Percentiles rank a stretch among this genome's conserved stretches.
Conservation (phyloP, 2,113 vertebrate species). For the Macquaria ambigua region DNA sequence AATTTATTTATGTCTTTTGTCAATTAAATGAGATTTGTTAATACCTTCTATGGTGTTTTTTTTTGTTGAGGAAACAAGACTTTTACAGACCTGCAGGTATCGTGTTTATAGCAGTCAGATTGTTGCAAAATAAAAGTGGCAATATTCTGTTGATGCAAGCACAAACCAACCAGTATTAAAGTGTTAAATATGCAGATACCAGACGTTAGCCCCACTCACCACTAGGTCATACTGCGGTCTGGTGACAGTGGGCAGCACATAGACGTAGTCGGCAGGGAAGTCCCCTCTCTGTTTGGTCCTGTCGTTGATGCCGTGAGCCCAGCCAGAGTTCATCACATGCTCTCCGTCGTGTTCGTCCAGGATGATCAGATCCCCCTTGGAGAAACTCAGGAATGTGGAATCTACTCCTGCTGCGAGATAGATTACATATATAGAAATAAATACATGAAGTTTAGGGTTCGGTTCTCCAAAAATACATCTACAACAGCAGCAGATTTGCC, state of each 20-base stretch:
- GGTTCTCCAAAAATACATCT: too few relatives aligned
- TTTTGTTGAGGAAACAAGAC: too few relatives aligned
- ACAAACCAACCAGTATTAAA: too few relatives aligned
- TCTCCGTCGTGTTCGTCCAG: constrained; percentile 95
- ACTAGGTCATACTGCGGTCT: constrained; percentile 91
- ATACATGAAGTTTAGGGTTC: fast-evolving
- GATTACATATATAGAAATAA: background rate
- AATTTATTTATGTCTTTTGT: too few relatives aligned
- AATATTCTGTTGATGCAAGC: too few relatives aligned
- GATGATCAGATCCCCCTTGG: constrained; percentile 94
- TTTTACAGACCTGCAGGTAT: too few relatives aligned
- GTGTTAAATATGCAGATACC: background rate
- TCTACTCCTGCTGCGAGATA: constrained; percentile 85
- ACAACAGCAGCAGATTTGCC: background rate
- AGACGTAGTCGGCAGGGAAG: constrained; percentile 95
- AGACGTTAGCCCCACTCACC: constrained; percentile 80
- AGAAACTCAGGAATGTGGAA: constrained; percentile 93
- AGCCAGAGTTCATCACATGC: constrained; percentile 94
- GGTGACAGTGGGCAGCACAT: constrained; percentile 93
- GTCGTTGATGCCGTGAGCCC: constrained; percentile 94
- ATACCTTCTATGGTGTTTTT: too few relatives aligned
- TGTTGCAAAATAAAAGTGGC: too few relatives aligned
- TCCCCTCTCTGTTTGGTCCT: constrained; percentile 93
- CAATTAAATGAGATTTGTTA: background rate
- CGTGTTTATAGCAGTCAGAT: too few relatives aligned